A percentile compares a stretch with the other conserved stretches of the same genome.
Conservation (phyloP, 2,888 invertebrate genomes). For the Chirona hameri region DNA sequence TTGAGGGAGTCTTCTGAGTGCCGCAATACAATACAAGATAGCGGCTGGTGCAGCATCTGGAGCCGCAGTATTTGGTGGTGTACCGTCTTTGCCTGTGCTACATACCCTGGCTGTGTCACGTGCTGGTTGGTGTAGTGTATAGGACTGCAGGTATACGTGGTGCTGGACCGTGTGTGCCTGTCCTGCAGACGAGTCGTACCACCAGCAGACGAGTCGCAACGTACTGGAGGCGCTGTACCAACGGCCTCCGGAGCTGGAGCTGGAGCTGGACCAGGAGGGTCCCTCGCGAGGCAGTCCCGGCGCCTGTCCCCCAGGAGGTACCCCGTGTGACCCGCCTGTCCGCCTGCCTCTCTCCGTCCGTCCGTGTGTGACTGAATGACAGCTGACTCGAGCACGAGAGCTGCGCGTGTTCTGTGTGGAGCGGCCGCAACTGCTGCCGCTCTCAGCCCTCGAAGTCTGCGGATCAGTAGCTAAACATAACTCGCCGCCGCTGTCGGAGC, state of each 20-base stretch:
- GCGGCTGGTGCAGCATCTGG: too few relatives aligned
- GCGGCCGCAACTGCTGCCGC: too few relatives aligned
- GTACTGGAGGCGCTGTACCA: not conserved
- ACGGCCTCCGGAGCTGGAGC: not conserved
- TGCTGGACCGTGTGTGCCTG: not conserved
- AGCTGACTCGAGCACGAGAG: too few relatives aligned
- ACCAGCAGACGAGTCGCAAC: constrained; percentile 10
- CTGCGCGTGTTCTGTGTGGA: too few relatives aligned
- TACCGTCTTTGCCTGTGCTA: too few relatives aligned
- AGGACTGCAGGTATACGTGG: too few relatives aligned
- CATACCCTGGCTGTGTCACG: too few relatives aligned
- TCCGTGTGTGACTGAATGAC: not conserved
- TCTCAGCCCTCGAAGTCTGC: too few relatives aligned
- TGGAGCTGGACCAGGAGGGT: not conserved
- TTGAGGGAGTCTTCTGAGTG: too few relatives aligned
- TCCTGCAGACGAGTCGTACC: not conserved
- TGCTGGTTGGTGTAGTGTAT: too few relatives aligned
- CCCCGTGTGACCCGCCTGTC: not conserved
- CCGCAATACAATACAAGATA: too few relatives aligned
- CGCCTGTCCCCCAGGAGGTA: not conserved
- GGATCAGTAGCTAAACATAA: not conserved
- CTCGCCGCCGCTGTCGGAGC: not conserved
- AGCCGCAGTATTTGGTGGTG: too few relatives aligned
- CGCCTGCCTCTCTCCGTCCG: not conserved
- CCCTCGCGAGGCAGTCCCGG: not conserved